Percentiles rank a stretch among this genome's conserved stretches.
phyloP scores from a whole-genome alignment of 2,113 vertebrate species.

The Triplophysa rosa region DNA sequence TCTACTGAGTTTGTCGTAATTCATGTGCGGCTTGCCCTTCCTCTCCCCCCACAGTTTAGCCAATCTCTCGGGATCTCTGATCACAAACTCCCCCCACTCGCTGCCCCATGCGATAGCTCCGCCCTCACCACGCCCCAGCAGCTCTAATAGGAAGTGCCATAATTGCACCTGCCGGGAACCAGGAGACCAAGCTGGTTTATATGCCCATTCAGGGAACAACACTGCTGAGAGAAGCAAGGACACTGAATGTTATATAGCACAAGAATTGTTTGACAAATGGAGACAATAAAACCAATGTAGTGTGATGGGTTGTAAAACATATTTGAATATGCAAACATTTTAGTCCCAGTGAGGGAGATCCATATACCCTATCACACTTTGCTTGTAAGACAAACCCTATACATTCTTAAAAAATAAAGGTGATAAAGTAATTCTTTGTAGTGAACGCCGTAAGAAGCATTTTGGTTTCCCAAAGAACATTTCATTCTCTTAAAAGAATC shows the following conservation, averaged over 20 bases:
- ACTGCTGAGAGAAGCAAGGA: constrained; percentile 60
- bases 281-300: not conserved
- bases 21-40: constrained; percentile 81
- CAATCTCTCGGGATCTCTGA: constrained; percentile 75
- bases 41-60: constrained; percentile 79
- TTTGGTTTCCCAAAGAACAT: too few relatives aligned
- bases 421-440: too few relatives aligned
- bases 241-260: not conserved
- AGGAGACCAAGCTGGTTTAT: constrained; percentile 75
- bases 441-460: too few relatives aligned
- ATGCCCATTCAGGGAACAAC: constrained; percentile 78
- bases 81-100: constrained; percentile 80
- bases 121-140: constrained; percentile 69
- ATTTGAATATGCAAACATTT: too few relatives aligned
- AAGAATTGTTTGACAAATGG: not conserved
- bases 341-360: too few relatives aligned
- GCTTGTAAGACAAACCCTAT: too few relatives aligned
- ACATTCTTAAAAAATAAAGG: too few relatives aligned
- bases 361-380: too few relatives aligned
- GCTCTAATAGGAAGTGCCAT: constrained; percentile 80
- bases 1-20: constrained; percentile 82
- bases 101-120: constrained; percentile 75
- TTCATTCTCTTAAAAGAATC: too few relatives aligned
- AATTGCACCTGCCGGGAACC: constrained; percentile 79
- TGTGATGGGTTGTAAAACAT: too few relatives aligned